Conservation (phyloP, 92 coral and sea anemone genomes). For the Phenganax subtilis region DNA sequence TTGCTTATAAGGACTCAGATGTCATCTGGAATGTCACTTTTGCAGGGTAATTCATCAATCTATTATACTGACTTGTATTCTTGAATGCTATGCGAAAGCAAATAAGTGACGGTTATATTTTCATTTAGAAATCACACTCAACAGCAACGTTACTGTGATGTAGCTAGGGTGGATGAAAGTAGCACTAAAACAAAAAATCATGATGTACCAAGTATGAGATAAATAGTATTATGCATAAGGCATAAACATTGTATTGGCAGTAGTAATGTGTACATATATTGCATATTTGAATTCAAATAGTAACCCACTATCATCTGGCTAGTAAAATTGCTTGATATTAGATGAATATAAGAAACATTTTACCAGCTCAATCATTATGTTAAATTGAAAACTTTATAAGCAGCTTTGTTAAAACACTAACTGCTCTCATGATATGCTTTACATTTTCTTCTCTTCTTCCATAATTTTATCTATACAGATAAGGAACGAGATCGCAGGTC, state of each 20-base stretch:
- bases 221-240: too few relatives aligned
- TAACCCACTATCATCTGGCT: too few relatives aligned
- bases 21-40: constrained; percentile 64
- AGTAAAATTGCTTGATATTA: too few relatives aligned
- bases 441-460: background rate
- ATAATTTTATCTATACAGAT: constrained; percentile 1
- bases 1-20: constrained; percentile 91
- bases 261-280: too few relatives aligned
- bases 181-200: background rate
- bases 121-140: constrained; percentile 32
- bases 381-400: too few relatives aligned
- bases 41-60: constrained; percentile 45
- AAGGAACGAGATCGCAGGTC: constrained; percentile 43
- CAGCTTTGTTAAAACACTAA: too few relatives aligned
- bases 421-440: too few relatives aligned
- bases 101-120: background rate
- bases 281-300: too few relatives aligned
- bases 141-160: constrained; percentile 11
- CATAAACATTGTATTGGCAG: too few relatives aligned
- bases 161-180: background rate
- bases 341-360: too few relatives aligned
- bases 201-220: background rate
- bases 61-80: too few relatives aligned
- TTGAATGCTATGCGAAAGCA: background rate
- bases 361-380: too few relatives aligned